Conservation (phyloP, 2,797 vertebrate species). For the Podargus strigoides region DNA sequence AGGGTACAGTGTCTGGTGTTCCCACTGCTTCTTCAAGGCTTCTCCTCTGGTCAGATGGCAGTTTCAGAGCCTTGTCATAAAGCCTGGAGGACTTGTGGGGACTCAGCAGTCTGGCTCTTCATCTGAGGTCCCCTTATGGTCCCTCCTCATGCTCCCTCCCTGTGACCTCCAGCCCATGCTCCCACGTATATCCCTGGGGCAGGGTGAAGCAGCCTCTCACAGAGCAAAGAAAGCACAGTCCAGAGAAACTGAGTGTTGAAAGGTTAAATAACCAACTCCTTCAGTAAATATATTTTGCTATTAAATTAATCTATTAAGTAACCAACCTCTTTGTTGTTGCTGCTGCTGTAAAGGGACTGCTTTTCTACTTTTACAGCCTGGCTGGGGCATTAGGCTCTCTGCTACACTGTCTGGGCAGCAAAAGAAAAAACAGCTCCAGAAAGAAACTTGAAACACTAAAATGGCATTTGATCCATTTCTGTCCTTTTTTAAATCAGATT, state of each 20-base stretch:
- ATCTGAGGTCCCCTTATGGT: background rate
- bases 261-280: too few species aligned
- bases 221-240: too few species aligned
- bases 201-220: background rate
- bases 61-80: background rate
- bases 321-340: background rate
- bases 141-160: background rate
- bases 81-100: background rate
- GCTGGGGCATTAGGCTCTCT: background rate
- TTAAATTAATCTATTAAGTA: background rate
- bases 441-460: background rate
- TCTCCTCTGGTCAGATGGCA: background rate
- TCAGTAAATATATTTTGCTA: background rate
- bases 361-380: background rate
- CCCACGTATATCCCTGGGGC: background rate
- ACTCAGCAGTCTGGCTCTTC: background rate
- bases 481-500: background rate
- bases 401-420: background rate
- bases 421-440: background rate
- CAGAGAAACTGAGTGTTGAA: too few species aligned
- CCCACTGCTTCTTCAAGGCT: background rate
- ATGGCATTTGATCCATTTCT: background rate
- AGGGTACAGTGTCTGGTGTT: background rate
- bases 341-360: background rate
- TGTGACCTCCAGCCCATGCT: background rate